Conservation (phyloP, 2,888 invertebrate species). For the Pristionchus maxplancki region DNA sequence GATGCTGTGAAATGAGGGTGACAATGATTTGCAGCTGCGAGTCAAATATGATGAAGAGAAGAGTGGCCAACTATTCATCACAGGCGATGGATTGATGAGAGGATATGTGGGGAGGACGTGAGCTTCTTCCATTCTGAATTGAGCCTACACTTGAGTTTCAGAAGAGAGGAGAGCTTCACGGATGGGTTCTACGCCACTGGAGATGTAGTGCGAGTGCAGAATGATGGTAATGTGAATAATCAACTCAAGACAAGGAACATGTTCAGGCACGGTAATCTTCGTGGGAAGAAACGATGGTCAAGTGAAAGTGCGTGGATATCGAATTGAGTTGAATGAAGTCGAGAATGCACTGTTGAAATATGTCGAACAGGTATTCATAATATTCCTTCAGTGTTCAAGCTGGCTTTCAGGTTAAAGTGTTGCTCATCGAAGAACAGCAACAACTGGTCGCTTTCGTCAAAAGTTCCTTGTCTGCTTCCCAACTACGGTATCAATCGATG, state of each 20-base stretch:
- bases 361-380: slow-evolving; percentile 1
- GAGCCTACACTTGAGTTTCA: not conserved
- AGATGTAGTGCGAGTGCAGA: slow-evolving; percentile 61
- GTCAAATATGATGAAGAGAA: not conserved
- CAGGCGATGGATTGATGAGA: slow-evolving; percentile 67
- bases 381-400: not conserved
- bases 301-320: slow-evolving; percentile 73
- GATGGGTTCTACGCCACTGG: slow-evolving; percentile 70
- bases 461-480: not conserved
- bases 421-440: slow-evolving; percentile 59
- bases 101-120: slow-evolving; percentile 66
- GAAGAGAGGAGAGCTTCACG: slow-evolving; percentile 14
- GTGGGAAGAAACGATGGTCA: slow-evolving; percentile 72
- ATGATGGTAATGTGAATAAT: not conserved
- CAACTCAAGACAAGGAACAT: too few species aligned
- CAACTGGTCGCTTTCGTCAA: slow-evolving; percentile 60
- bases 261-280: slow-evolving; percentile 60
- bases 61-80: slow-evolving; percentile 57
- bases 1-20: not conserved
- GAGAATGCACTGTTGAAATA: slow-evolving; percentile 60
- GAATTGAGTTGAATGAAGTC: slow-evolving; percentile 73
- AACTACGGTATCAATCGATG: slow-evolving; percentile 36
- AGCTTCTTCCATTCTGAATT: not conserved
- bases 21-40: not conserved
- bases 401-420: slow-evolving; percentile 53